A percentile compares a stretch with the other conserved stretches of the same genome.
Evolutionary conservation across 2,888 invertebrate genomes (phyloP).

Genomic region (Nesidiocoris tenuis): DNA sequence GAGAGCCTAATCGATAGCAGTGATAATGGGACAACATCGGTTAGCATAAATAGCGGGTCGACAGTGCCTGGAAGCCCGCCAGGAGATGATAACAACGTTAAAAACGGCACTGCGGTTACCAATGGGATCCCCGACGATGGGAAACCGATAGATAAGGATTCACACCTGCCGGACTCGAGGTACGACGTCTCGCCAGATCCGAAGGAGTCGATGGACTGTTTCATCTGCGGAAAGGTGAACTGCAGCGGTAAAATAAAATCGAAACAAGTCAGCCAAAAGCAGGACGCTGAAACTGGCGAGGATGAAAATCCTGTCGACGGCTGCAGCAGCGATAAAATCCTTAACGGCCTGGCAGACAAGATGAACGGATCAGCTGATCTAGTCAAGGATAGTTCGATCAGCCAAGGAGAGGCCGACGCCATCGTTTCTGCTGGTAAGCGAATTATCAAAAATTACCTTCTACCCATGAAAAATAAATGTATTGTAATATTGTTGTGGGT

Average conservation of each 20-base stretch:
- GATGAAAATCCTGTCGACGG: background rate
- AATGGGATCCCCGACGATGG: background rate
- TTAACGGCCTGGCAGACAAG: background rate
- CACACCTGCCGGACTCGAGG: background rate
- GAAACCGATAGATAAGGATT: background rate
- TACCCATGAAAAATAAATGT: too few species aligned
- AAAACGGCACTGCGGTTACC: background rate
- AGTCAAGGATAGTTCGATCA: too few species aligned
- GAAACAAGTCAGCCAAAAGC: background rate
- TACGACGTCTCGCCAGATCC: constrained; percentile 4
- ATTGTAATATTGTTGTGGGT: too few species aligned
- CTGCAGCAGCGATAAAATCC: background rate
- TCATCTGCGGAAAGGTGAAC: constrained; percentile 46
- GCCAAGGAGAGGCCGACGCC: too few species aligned
- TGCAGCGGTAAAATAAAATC: constrained; percentile 41
- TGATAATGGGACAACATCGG: background rate
- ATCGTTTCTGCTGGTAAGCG: too few species aligned
- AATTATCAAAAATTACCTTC: too few species aligned
- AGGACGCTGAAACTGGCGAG: constrained; percentile 15
- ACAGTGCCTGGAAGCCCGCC: background rate
- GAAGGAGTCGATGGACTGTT: constrained; percentile 36
- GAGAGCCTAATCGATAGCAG: background rate
- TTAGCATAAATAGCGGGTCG: too few species aligned
- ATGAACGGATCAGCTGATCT: too few species aligned
- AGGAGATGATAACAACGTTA: background rate